Base-by-base conservation (phyloP, 2,113 vertebrate species). In the Falco punctatus region DNA sequence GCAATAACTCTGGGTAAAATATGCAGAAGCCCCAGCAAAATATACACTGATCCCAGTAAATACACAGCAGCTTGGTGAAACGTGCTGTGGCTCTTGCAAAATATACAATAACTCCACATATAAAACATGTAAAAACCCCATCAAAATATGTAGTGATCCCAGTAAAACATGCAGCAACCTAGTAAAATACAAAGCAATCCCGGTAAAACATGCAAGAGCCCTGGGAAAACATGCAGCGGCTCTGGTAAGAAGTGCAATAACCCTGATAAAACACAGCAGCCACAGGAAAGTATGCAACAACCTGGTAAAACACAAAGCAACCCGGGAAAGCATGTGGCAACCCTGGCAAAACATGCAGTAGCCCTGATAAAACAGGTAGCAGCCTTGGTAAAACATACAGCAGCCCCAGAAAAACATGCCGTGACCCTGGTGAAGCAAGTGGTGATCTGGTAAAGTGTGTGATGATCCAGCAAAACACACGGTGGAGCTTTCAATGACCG, bases 131-230 rank as follows among this genome's bases (percentile, higher is more conserved):
- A 6, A 17, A 42, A 40, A 24, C 49, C 51, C 33, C 40, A 24
- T 15, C 3, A 48, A 67, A 38, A 30, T 3, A 17, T 0, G 27
- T 9, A 8, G 11, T 2, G 20, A 28, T 21, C 5, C n/a, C 23
- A 12, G 57, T 23, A 30, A n/a, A 27, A 30, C 23, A 19, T 2
- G 11, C 15, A 23, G 13, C 6, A 24, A 6, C 13, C 26, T 6
- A 14, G n/a, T 15, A 20, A 58, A 54, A 15, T 49, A 5, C 24
- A 10, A 5, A 30, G 40, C 7, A 22, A 16, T 4, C 33, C 33
- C 33, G 16, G 19, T 20, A 59, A 48, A 46, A 77, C 17, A n/a
- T 2, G 15, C 57, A 48, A 10, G 17, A 66, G 46, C 19, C 42
- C 28, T 15, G 28, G n/a, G 46, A 42, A 49, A 46, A 33, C 18